These are phyloP conservation scores for Drosophila hydei DNA, from an alignment of 1,140 invertebrate genomes.

Conservation along the genomic window DNA sequence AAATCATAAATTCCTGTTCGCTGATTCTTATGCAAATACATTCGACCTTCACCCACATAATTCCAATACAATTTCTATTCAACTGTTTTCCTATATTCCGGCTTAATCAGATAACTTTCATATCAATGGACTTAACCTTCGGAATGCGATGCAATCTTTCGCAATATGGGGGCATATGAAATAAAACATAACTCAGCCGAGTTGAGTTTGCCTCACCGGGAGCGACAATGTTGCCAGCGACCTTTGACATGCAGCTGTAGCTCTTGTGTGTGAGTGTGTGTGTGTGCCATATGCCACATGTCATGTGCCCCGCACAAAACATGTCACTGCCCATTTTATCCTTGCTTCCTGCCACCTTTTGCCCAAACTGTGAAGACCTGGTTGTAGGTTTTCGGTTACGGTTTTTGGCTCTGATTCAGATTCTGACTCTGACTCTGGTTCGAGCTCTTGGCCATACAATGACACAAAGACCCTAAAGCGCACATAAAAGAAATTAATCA, in stretches of 20 bases:
- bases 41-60: slow-evolving; percentile 2
- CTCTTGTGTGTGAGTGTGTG: slow-evolving; percentile 2
- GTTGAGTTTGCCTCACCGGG: slow-evolving; percentile 1
- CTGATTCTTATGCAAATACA: not conserved
- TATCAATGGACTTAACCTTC: slow-evolving; percentile 29
- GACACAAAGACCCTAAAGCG: slow-evolving; percentile 63
- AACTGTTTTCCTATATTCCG: slow-evolving; percentile 10
- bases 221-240: slow-evolving; percentile 45
- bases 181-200: slow-evolving; percentile 1
- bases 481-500: slow-evolving; percentile 80
- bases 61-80: not conserved
- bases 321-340: slow-evolving; percentile 70
- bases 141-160: slow-evolving; percentile 38
- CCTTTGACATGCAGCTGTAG: slow-evolving; percentile 64
- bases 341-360: slow-evolving; percentile 70
- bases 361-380: slow-evolving; percentile 15
- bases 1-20: too few relatives aligned
- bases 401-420: slow-evolving; percentile 24
- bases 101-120: slow-evolving; percentile 30
- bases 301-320: slow-evolving; percentile 62
- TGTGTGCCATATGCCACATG: slow-evolving; percentile 50
- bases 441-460: slow-evolving; percentile 57
- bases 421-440: slow-evolving; percentile 23
- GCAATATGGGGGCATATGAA: slow-evolving; percentile 25
- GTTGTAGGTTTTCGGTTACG: slow-evolving; percentile 18